A percentile compares a stretch with the other conserved stretches of the same genome.
Conservation (phyloP, 2,888 invertebrate species). For the Flabesymbios commensalis region DNA sequence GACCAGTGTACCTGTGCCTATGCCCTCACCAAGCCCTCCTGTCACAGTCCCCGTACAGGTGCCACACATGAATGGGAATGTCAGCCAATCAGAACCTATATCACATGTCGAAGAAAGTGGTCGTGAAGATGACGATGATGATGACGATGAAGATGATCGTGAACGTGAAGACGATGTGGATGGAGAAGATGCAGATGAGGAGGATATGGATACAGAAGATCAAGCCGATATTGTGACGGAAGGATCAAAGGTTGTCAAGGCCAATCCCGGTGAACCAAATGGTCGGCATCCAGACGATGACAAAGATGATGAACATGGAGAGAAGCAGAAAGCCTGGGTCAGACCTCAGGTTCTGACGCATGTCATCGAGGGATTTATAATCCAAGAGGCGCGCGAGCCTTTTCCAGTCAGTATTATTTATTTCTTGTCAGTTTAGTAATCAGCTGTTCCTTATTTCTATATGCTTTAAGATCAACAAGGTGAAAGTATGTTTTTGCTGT, state of each 20-base stretch:
- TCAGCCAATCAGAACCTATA: too few relatives aligned
- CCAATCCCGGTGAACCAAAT: not conserved
- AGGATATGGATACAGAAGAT: not conserved
- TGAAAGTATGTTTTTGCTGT: too few relatives aligned
- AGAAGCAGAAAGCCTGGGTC: constrained; percentile 78
- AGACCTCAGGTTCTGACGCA: constrained; percentile 95
- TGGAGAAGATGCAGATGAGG: not conserved
- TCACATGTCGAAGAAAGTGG: too few relatives aligned
- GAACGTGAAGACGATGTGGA: constrained; percentile 9
- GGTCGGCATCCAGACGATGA: not conserved
- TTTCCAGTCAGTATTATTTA: constrained; percentile 61
- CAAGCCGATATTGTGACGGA: not conserved
- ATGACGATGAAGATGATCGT: constrained; percentile 10
- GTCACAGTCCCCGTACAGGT: too few relatives aligned
- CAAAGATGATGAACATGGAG: constrained; percentile 73
- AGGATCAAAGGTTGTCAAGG: too few relatives aligned
- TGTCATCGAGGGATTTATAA: constrained; percentile 94
- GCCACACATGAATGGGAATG: too few relatives aligned
- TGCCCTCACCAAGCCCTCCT: too few relatives aligned
- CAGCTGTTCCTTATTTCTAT: not conserved
- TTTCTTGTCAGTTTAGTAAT: not conserved
- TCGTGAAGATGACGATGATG: constrained; percentile 15
- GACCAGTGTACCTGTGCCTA: too few relatives aligned
- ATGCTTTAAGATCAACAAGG: not conserved
- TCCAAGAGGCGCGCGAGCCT: constrained; percentile 77